Base-by-base conservation (phyloP, 1,140 invertebrate genomes). In the Acromyrmex heyeri region DNA sequence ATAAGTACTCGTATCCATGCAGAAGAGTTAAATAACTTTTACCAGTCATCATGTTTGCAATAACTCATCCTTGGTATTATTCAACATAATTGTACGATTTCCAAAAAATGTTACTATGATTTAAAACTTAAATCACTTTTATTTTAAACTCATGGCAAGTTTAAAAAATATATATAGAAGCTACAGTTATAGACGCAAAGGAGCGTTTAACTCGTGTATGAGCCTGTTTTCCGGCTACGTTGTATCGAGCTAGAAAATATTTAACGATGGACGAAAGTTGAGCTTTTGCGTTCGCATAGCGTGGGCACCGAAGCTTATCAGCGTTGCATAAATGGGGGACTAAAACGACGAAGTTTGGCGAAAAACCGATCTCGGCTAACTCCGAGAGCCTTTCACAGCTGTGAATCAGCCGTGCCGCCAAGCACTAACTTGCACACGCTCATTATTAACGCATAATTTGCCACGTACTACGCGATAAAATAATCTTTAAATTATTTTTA, bases 401-500 rank as follows among this genome's bases (percentile, higher is more conserved):
- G 34, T 48, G 48, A 59, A 48, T 82, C 69, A 67, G 30, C 24
- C 27, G 24, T 50, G 48, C 21, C 27, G 14, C 18, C n/a, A 18
- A 8, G 14, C 53, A 3, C 16, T 12, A 55, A 10, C 7, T 62
- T 12, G 24, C 18, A 38, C 12, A 8, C 44, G 16, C 48, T 62
- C 59, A 62, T 59, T 59, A 34, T 67, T 44, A 48, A 48, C 30
- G 30, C n/a, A 8, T 10, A 21, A 18, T n/a, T 2, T 2, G 16
- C 4, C 4, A 18, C 2, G 7, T 14, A 30, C 8, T 16, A 16
- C 21, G 48, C 16, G 21, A 34, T 24, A 12, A 61, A 61, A 73
- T 18, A 34, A 38, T 21, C 24, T 14, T 44, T 30, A 48, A 30
- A 48, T 82, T 81, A 82, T 72, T 79, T 69, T 79, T 53, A 79